phyloP scores from a whole-genome alignment of 1,140 invertebrate species.

The Apis florea region DNA sequence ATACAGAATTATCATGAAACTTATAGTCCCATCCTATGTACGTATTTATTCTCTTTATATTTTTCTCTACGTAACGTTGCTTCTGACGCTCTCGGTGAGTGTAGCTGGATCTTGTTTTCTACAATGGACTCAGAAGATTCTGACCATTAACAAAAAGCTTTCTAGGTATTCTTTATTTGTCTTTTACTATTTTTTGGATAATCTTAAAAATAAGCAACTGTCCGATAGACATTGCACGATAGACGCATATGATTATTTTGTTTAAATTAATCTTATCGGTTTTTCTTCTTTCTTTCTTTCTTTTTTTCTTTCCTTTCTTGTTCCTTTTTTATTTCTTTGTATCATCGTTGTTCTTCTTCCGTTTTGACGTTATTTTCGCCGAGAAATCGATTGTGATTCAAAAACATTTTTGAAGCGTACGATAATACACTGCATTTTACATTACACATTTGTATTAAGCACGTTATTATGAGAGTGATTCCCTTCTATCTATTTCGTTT shows the following conservation, averaged over 20 bases:
- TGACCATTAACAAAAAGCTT: conserved; percentile 78
- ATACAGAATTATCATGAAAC: neutral
- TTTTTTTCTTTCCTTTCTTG: neutral
- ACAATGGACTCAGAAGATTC: conserved; percentile 78
- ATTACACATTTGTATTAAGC: neutral
- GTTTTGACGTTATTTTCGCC: neutral
- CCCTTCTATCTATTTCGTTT: neutral
- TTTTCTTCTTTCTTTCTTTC: neutral
- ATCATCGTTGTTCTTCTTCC: too few relatives aligned
- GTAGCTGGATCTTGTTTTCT: conserved; percentile 78
- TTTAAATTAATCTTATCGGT: neutral
- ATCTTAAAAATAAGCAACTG: neutral
- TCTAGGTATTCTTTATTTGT: conserved; percentile 72
- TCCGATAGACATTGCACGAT: conserved; percentile 30
- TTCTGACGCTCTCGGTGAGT: conserved; percentile 76
- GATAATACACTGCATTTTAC: neutral
- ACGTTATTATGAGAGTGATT: conserved; percentile 1
- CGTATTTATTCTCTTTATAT: conserved; percentile 70
- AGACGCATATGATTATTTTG: conserved; percentile 30
- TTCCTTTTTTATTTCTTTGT: neutral
- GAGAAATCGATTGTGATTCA: too few relatives aligned
- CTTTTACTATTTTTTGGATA: conserved; percentile 30
- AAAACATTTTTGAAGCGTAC: neutral
- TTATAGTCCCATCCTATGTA: conserved; percentile 14
- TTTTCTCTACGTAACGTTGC: conserved; percentile 72